Percentiles rank a stretch among this genome's conserved stretches.
These are phyloP conservation scores for Polydrusus cervinus DNA, from an alignment of 2,888 invertebrate species.

Conservation along the genomic window DNA sequence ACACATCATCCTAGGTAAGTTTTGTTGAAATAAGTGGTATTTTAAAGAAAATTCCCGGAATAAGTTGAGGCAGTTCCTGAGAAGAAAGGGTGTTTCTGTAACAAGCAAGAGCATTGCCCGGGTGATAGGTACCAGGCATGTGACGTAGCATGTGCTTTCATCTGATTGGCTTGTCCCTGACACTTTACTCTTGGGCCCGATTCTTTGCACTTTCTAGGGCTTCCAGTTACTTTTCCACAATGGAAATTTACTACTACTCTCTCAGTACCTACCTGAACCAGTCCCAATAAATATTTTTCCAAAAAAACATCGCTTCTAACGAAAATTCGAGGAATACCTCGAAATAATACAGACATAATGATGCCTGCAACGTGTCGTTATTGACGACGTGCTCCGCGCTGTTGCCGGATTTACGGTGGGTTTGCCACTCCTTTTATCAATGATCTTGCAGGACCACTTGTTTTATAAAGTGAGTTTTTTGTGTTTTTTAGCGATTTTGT, in stretches of 20 bases:
- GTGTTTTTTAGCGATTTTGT: slow-evolving; percentile 19
- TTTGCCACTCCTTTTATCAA: slow-evolving; percentile 62
- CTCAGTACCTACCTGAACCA: neutral
- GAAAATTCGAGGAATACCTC: slow-evolving; percentile 18
- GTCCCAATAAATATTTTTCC: neutral
- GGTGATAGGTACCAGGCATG: slow-evolving; percentile 64
- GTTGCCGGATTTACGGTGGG: slow-evolving; percentile 60
- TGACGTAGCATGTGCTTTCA: slow-evolving; percentile 67
- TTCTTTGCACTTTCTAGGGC: slow-evolving; percentile 61
- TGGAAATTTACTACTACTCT: slow-evolving; percentile 9
- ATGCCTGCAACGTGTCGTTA: slow-evolving; percentile 56
- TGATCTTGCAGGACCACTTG: slow-evolving; percentile 53
- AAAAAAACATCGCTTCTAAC: neutral
- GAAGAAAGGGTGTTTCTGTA: slow-evolving; percentile 41
- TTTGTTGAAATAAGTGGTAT: no score
- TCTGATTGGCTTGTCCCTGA: slow-evolving; percentile 61
- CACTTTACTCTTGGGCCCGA: slow-evolving; percentile 53
- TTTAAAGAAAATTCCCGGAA: no score
- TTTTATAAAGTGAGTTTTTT: slow-evolving; percentile 44
- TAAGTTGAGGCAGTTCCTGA: neutral
- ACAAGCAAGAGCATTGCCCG: slow-evolving; percentile 64
- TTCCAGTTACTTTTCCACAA: neutral
- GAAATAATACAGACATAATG: slow-evolving; percentile 39
- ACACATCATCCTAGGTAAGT: slow-evolving; percentile 21
- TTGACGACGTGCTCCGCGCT: slow-evolving; percentile 61